A percentile compares a stretch with the other conserved stretches of the same genome.
phyloP scores from a whole-genome alignment of 2,113 vertebrate species.

The Phoxinus phoxinus region DNA sequence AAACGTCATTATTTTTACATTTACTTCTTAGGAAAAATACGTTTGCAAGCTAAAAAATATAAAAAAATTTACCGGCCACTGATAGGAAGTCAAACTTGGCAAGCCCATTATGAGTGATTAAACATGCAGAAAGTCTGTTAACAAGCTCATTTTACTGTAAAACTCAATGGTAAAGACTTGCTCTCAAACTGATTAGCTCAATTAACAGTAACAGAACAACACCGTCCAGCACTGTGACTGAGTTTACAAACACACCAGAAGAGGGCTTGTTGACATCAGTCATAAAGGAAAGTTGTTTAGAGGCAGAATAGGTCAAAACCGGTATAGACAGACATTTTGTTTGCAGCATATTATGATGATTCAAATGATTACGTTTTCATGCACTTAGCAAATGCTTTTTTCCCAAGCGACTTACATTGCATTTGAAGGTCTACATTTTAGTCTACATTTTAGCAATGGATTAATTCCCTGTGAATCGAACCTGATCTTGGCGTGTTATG shows the following conservation, averaged over 20 bases:
- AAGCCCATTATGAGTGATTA: background rate
- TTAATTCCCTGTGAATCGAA: background rate
- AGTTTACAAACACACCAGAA: slow-evolving; percentile 74
- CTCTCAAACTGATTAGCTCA: slow-evolving; percentile 69
- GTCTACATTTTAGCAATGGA: background rate
- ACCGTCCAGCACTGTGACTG: slow-evolving; percentile 67
- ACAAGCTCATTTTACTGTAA: slow-evolving; percentile 1
- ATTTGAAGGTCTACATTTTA: background rate
- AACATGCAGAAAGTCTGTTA: background rate
- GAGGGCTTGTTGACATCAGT: slow-evolving; percentile 67
- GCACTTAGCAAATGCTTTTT: background rate
- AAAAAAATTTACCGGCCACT: slow-evolving; percentile 10
- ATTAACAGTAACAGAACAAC: slow-evolving; percentile 67
- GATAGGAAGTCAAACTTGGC: slow-evolving; percentile 14
- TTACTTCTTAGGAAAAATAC: background rate
- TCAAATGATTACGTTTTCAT: background rate
- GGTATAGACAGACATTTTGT: background rate
- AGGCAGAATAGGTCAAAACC: background rate
- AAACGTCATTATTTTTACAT: background rate
- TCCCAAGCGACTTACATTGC: background rate
- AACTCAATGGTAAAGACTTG: slow-evolving; percentile 58
- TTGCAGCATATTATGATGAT: background rate
- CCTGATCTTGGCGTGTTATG: background rate
- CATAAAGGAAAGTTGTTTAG: background rate
- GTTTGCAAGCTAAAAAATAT: too few species aligned